phyloP scores from a whole-genome alignment of 2,797 vertebrate genomes.

The Mus spretus region DNA sequence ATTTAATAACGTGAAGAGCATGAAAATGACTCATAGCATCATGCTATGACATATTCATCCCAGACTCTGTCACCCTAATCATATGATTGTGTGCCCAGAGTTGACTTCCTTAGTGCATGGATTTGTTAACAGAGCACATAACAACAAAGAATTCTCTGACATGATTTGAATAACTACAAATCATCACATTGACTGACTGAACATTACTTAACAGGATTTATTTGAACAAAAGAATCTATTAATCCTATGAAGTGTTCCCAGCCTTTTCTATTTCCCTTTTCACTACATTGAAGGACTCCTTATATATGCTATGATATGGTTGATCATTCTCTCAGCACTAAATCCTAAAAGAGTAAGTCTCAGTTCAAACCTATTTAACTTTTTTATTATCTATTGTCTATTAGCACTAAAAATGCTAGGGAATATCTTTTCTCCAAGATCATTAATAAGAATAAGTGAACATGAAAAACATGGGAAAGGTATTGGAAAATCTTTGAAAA shows the following conservation, averaged over 20 bases:
- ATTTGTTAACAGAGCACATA: not conserved
- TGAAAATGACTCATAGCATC: constrained; percentile 3
- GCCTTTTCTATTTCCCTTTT: not conserved
- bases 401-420: not conserved
- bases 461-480: not conserved
- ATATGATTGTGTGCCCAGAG: not conserved
- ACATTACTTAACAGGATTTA: not conserved
- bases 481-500: not conserved
- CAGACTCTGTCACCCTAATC: not conserved
- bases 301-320: not conserved
- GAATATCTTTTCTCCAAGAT: not conserved
- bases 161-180: not conserved
- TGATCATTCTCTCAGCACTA: not conserved
- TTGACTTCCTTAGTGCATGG: not conserved
- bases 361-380: not conserved
- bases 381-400: not conserved
- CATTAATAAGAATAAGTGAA: not conserved
- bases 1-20: not conserved
- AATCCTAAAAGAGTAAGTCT: not conserved
- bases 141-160: not conserved
- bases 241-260: not conserved
- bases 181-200: not conserved
- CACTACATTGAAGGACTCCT: not conserved
- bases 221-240: constrained; percentile 40
- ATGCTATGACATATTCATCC: not conserved